These are phyloP conservation scores for Nomia melanderi DNA, from an alignment of 1,140 invertebrate species.

Conservation along the genomic window DNA sequence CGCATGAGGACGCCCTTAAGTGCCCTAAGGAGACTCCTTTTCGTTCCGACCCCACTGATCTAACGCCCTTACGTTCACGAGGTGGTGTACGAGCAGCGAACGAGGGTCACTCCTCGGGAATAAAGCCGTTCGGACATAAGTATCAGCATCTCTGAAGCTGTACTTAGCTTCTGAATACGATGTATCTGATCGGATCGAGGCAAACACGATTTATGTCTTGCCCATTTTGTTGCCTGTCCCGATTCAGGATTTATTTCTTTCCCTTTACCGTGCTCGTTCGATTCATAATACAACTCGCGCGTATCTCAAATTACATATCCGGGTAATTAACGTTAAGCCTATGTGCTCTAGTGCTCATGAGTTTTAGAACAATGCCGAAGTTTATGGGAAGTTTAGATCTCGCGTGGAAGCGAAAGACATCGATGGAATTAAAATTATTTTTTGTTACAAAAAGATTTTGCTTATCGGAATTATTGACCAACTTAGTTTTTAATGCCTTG, in stretches of 20 bases:
- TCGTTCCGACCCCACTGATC: conserved; percentile 72
- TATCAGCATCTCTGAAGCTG: conserved; percentile 55
- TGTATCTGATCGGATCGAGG: conserved; percentile 44
- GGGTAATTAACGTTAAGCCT: neutral
- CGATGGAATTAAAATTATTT: too few species aligned
- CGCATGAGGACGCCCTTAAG: conserved; percentile 75
- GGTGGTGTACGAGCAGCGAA: conserved; percentile 67
- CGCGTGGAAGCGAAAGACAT: too few species aligned
- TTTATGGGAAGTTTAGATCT: too few species aligned
- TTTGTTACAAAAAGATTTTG: too few species aligned
- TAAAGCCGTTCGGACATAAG: conserved; percentile 65
- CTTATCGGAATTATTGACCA: too few species aligned
- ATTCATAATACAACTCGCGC: conserved; percentile 16
- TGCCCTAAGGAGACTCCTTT: conserved; percentile 78
- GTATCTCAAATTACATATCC: neutral
- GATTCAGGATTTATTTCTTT: conserved; percentile 23
- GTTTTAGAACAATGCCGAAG: too few species aligned
- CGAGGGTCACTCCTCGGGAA: conserved; percentile 55
- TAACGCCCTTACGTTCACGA: conserved; percentile 70
- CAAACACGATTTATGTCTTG: conserved; percentile 46
- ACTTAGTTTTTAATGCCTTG: too few species aligned
- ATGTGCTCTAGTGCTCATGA: too few species aligned
- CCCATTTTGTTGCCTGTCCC: conserved; percentile 44
- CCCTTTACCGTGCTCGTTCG: neutral
- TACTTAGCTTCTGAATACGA: conserved; percentile 53